Evolutionary conservation across 1,140 invertebrate genomes (phyloP).

Genomic region (Drosophila equinoxialis): DNA sequence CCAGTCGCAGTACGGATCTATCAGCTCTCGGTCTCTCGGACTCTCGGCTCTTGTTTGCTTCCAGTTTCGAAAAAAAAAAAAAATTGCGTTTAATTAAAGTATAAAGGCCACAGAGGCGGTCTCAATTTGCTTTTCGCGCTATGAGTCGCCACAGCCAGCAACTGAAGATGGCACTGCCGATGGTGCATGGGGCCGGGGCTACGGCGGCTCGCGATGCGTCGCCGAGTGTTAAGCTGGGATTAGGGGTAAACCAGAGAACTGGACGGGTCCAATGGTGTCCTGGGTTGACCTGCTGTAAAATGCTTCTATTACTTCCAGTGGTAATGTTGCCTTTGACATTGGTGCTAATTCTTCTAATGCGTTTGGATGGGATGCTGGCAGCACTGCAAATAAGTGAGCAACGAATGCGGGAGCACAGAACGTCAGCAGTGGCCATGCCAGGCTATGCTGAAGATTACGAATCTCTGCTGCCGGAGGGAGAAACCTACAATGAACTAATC

Average conservation of each 20-base stretch:
- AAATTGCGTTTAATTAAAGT: slow-evolving; percentile 79
- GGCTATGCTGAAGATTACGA: slow-evolving; percentile 54
- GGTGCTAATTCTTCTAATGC: slow-evolving; percentile 74
- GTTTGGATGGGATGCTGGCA: slow-evolving; percentile 76
- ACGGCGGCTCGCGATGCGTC: slow-evolving; percentile 1
- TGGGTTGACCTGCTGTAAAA: slow-evolving; percentile 76
- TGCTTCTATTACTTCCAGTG: slow-evolving; percentile 78
- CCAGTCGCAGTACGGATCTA: slow-evolving; percentile 34
- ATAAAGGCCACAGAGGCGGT: slow-evolving; percentile 64
- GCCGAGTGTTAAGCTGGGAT: slow-evolving; percentile 52
- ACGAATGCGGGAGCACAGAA: slow-evolving; percentile 42
- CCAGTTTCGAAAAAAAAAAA: slow-evolving; percentile 64
- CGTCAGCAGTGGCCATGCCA: slow-evolving; percentile 15
- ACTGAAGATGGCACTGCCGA: slow-evolving; percentile 63
- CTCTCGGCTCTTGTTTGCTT: slow-evolving; percentile 29
- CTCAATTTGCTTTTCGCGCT: slow-evolving; percentile 43
- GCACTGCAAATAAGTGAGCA: slow-evolving; percentile 62
- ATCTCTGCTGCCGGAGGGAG: slow-evolving; percentile 50
- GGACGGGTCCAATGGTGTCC: slow-evolving; percentile 82
- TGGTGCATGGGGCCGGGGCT: slow-evolving; percentile 48
- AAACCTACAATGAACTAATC: slow-evolving; percentile 62
- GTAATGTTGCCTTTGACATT: slow-evolving; percentile 77
- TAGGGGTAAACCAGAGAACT: slow-evolving; percentile 76
- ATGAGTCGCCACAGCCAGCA: slow-evolving; percentile 68
- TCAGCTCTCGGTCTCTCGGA: slow-evolving; percentile 57